phyloP scores from a whole-genome alignment of 2,888 invertebrate species.

The Fissipunctia ypsillon region DNA sequence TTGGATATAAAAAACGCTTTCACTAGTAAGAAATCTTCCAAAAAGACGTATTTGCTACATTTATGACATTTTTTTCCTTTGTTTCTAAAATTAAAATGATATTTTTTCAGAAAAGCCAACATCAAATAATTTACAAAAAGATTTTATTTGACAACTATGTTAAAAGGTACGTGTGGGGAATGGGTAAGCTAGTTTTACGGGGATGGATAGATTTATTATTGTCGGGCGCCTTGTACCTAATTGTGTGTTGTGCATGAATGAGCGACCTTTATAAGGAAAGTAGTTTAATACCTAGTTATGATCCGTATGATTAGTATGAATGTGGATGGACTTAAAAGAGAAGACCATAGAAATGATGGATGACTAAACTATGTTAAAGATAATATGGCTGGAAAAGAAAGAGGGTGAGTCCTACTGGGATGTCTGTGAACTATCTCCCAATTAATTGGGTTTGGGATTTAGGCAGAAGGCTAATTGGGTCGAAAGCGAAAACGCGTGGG shows the following conservation, averaged over 20 bases:
- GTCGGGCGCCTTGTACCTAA: too few species aligned
- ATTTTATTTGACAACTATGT: conserved; percentile 35
- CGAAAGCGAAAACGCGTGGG: too few species aligned
- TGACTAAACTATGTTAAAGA: too few species aligned
- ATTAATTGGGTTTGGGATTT: not conserved
- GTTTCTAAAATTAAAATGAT: conserved; percentile 87
- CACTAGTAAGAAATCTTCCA: conserved; percentile 87
- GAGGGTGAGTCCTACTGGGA: too few species aligned
- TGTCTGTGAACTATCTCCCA: not conserved
- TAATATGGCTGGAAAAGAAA: too few species aligned
- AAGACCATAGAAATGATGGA: too few species aligned
- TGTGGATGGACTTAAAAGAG: too few species aligned
- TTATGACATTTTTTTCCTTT: conserved; percentile 88
- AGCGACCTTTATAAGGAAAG: too few species aligned
- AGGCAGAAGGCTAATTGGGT: too few species aligned
- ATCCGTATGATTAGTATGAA: too few species aligned
- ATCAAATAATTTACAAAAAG: conserved; percentile 57
- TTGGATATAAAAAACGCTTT: conserved; percentile 90
- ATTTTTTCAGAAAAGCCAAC: conserved; percentile 76
- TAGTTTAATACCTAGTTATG: too few species aligned
- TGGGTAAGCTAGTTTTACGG: not conserved
- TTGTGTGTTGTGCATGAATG: too few species aligned
- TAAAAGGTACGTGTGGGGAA: not conserved
- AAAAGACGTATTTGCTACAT: conserved; percentile 89
- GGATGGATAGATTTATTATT: not conserved